Percentiles rank a stretch among this genome's conserved stretches.
phyloP scores from a whole-genome alignment of 2,888 invertebrate species.

The Lordiphosa fenestrarum region DNA sequence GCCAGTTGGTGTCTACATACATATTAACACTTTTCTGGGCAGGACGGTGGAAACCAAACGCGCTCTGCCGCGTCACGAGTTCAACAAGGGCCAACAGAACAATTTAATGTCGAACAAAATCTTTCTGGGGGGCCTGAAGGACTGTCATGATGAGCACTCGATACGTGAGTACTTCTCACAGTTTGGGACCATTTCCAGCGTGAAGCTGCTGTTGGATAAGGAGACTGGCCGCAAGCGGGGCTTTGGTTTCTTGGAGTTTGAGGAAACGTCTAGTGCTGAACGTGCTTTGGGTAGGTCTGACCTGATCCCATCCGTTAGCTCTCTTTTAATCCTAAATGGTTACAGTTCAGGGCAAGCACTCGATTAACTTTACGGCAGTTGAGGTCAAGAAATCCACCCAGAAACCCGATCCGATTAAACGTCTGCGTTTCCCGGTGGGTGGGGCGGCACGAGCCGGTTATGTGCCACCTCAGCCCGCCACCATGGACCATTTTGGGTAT shows the following conservation, averaged over 20 bases:
- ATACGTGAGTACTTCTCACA: constrained; percentile 75
- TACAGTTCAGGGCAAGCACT: constrained; percentile 70
- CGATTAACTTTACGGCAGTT: constrained; percentile 66
- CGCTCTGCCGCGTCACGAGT: constrained; percentile 74
- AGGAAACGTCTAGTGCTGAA: constrained; percentile 71
- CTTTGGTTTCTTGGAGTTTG: constrained; percentile 77
- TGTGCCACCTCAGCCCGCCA: constrained; percentile 59
- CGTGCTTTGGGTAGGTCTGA: constrained; percentile 73
- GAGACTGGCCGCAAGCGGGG: constrained; percentile 77
- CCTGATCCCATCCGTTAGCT: not conserved
- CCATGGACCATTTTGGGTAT: constrained; percentile 38
- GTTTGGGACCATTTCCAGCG: constrained; percentile 67
- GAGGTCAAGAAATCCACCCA: constrained; percentile 78
- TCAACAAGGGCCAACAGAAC: constrained; percentile 47
- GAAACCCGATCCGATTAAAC: constrained; percentile 63
- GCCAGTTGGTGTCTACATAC: not conserved
- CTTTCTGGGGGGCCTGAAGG: constrained; percentile 77
- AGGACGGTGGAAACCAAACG: constrained; percentile 77
- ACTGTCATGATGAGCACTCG: constrained; percentile 70
- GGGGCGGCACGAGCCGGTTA: constrained; percentile 69
- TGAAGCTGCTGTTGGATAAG: constrained; percentile 76
- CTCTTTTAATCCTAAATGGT: not conserved
- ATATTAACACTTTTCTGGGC: constrained; percentile 13
- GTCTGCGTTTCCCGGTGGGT: constrained; percentile 78
- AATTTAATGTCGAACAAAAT: constrained; percentile 67